Percentiles rank a stretch among this genome's conserved stretches.
Evolutionary conservation across 2,797 vertebrate genomes (phyloP).

Genomic region (Rhabdophis nuchalis): DNA sequence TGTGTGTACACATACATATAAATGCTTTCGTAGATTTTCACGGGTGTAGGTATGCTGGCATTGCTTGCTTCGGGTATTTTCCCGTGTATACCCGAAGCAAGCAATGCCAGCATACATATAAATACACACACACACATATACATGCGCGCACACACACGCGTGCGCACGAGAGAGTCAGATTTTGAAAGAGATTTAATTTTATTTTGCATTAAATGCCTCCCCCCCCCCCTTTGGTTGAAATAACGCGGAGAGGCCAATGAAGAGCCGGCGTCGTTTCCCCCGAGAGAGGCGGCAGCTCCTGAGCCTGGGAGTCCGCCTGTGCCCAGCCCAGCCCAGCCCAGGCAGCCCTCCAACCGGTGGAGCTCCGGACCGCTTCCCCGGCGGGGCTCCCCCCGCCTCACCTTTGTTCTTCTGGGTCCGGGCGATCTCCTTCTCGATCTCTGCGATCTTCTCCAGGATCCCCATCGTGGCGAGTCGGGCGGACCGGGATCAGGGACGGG

Average conservation of each 20-base stretch:
- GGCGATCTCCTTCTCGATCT: constrained; percentile 95
- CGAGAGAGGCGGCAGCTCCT: not conserved
- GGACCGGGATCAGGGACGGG: accelerated
- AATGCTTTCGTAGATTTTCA: too few species aligned
- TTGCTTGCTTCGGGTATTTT: too few species aligned
- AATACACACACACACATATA: too few species aligned
- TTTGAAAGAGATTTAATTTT: not conserved
- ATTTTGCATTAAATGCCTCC: not conserved
- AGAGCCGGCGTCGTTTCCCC: not conserved
- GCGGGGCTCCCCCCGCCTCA: not conserved
- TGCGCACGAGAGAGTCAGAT: not conserved
- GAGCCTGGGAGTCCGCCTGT: not conserved
- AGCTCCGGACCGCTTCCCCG: not conserved
- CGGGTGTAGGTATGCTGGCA: too few species aligned
- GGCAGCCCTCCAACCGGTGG: not conserved
- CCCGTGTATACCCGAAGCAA: too few species aligned
- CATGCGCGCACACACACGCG: not conserved
- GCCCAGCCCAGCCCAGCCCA: too few species aligned
- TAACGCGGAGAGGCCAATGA: not conserved
- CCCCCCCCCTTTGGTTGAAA: not conserved
- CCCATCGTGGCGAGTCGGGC: constrained; percentile 75
- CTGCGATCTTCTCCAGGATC: constrained; percentile 91
- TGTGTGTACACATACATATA: too few species aligned
- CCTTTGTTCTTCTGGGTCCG: constrained; percentile 98
- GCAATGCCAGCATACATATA: too few species aligned